These are phyloP conservation scores for Cataglyphis rosenhaueri DNA, from an alignment of 2,888 invertebrate genomes.

Conservation along the genomic window DNA sequence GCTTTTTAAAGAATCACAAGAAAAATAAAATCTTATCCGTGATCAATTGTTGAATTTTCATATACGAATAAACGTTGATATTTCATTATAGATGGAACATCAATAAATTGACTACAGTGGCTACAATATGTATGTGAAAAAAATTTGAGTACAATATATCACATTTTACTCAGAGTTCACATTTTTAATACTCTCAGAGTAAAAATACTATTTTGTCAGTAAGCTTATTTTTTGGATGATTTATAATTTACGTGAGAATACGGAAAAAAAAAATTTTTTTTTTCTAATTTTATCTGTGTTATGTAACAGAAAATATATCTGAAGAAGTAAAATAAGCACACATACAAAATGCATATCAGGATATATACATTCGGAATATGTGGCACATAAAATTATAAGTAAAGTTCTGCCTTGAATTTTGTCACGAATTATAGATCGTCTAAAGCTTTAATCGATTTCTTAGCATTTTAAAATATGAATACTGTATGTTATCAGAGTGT, in stretches of 20 bases:
- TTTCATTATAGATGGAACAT: constrained; percentile 45
- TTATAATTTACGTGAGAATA: too few relatives aligned
- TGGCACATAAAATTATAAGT: not conserved
- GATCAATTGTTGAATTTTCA: constrained; percentile 5
- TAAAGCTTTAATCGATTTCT: not conserved
- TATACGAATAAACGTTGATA: constrained; percentile 15
- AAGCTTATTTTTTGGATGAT: too few relatives aligned
- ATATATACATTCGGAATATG: not conserved
- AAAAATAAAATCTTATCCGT: constrained; percentile 8
- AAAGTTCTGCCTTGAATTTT: too few relatives aligned
- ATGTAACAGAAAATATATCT: not conserved
- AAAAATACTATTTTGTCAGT: too few relatives aligned
- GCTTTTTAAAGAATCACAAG: not conserved
- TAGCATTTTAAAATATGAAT: not conserved
- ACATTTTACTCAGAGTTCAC: too few relatives aligned
- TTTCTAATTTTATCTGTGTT: too few relatives aligned
- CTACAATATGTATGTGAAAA: constrained; percentile 35
- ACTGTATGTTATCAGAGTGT: not conserved
- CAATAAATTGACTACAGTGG: constrained; percentile 35
- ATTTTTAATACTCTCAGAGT: too few relatives aligned
- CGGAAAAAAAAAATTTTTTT: too few relatives aligned
- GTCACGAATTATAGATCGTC: not conserved
- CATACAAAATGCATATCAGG: not conserved
- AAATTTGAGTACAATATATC: constrained; percentile 6
- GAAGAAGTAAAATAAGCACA: not conserved